Base-by-base conservation (phyloP, 2,888 invertebrate genomes). In the Macropis europaea region DNA sequence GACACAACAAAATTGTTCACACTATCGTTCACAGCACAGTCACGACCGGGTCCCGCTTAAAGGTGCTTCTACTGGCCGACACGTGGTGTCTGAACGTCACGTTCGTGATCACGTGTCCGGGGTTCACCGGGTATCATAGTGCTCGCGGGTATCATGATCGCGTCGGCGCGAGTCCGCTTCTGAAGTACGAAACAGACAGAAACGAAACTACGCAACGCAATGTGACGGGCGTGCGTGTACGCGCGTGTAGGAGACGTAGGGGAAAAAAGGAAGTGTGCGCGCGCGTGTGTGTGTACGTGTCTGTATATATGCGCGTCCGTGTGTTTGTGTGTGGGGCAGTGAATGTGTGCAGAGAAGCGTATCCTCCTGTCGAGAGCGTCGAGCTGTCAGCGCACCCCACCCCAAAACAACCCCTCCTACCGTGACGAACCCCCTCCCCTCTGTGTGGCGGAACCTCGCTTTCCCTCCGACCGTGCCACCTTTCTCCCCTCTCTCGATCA, bases 341-440 rank as follows among this genome's bases (percentile, higher is more conserved):
- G 88, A 85, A 86, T 88, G 89, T 88, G 89, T 88, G 87, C 89
- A 86, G 84, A 86, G 87, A 88, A 85, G 85, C 89, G 89, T 89
- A 89, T 88, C 89, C 89, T 89, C 89, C 88, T 87, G 86, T 86
- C 83, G 85, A 88, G 84, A 86, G 88, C 88, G 87, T 86, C 87
- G 88, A 88, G 88, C 90, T 90, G 90, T 89, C 90, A 90, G 90
- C 90, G 88, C 89, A 89, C 88, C 90, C 88, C 87, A 83, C 86
- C 85, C 87, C 87, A 32, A 69, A 50, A 84, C 85, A 79, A 82
- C 80, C 82, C 85, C 83, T 81, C 81, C 81, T 73, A 76, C 79
- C 63, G 73, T 79, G 67, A 74, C 82, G 76, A 48, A 70, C 73
- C 75, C 74, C 75, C 76, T 43, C 74, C 67, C 66, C 45, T 11